Percentiles rank a stretch among this genome's conserved stretches.
Evolutionary conservation across 2,797 vertebrate species (phyloP).

Genomic region (Smutsia temminckii): DNA sequence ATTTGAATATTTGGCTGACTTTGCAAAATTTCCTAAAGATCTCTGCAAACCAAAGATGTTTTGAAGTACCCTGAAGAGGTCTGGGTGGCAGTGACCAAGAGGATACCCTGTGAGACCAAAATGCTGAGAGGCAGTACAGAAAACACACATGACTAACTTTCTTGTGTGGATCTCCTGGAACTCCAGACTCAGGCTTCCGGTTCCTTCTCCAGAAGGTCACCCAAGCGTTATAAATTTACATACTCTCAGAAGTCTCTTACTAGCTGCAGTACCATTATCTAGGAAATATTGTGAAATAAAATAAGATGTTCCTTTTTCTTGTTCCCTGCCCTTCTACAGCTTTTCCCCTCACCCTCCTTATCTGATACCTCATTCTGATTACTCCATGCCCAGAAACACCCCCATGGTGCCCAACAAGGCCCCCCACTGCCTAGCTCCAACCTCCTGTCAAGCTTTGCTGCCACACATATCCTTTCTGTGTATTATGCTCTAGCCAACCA

Average conservation of each 20-base stretch:
- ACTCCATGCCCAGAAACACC: too few species aligned
- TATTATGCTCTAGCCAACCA: neutral
- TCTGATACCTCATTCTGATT: neutral
- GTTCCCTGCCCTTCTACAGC: neutral
- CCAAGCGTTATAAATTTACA: neutral
- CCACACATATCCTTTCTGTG: neutral
- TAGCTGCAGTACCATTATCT: neutral
- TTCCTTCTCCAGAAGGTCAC: neutral
- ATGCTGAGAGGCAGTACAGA: neutral
- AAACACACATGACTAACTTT: neutral
- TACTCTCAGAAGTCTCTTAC: neutral
- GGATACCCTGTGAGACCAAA: neutral
- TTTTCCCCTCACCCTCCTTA: neutral
- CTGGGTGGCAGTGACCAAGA: neutral
- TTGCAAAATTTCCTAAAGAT: neutral
- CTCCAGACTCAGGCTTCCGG: neutral
- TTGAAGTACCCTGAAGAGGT: neutral
- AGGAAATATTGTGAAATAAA: neutral
- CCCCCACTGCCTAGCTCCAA: neutral
- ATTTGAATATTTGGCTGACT: neutral
- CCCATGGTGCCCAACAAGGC: neutral
- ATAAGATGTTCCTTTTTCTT: neutral
- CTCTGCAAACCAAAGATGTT: neutral
- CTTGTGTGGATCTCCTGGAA: neutral
- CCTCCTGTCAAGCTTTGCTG: neutral